phyloP scores from a whole-genome alignment of 2,888 invertebrate species.

The Calliphora vomitoria region DNA sequence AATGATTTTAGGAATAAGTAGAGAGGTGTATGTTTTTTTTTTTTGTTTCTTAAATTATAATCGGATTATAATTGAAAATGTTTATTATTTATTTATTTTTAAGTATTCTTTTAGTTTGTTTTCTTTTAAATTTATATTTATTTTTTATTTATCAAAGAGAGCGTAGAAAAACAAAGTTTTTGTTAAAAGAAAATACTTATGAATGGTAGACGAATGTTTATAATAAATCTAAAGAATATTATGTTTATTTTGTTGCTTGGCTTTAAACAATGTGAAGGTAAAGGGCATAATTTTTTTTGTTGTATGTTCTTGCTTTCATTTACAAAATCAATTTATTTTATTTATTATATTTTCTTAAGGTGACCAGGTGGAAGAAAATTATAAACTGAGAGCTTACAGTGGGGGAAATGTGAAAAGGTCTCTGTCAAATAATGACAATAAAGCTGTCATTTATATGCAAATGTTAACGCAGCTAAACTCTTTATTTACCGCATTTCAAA shows the following conservation, averaged over 20 bases:
- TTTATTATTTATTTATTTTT: conserved; percentile 47
- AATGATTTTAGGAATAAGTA: not conserved
- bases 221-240: conserved; percentile 52
- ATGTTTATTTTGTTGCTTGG: not conserved
- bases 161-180: not conserved
- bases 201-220: conserved; percentile 34
- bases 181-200: conserved; percentile 12
- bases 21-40: not conserved
- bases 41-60: conserved; percentile 77
- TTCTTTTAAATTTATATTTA: conserved; percentile 18
- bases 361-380: conserved; percentile 14
- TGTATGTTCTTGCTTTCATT: conserved; percentile 2
- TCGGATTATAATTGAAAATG: conserved; percentile 79
- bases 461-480: too few relatives aligned
- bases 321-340: conserved; percentile 51
- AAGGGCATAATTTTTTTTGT: conserved; percentile 32
- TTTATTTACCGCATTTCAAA: too few relatives aligned
- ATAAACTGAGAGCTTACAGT: not conserved
- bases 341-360: conserved; percentile 46
- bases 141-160: not conserved
- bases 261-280: conserved; percentile 41
- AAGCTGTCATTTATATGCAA: too few relatives aligned
- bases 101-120: conserved; percentile 1
- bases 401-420: not conserved
- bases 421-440: too few relatives aligned